Evolutionary conservation across 2,888 invertebrate species (phyloP).

Genomic region (Aleiodes leptofemur): DNA sequence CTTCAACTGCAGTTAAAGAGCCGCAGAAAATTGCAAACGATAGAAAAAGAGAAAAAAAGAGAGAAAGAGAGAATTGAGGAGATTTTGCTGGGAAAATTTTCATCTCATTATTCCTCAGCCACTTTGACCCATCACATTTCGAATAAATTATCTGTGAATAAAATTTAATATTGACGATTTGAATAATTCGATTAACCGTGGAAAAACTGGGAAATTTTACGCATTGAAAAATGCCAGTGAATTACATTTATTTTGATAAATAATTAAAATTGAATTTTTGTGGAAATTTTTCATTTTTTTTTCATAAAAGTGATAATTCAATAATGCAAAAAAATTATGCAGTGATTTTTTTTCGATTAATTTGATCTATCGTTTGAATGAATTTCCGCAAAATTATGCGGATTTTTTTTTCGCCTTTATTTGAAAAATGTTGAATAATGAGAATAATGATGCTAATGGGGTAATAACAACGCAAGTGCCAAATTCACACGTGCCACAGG

Average conservation of each 20-base stretch:
- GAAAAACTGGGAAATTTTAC: constrained; percentile 55
- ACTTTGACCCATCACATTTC: constrained; percentile 40
- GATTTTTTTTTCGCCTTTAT: background rate
- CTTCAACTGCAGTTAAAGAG: background rate
- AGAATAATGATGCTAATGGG: constrained; percentile 48
- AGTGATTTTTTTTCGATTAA: background rate
- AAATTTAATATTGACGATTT: constrained; percentile 47
- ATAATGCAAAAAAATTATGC: no score
- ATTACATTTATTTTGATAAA: constrained; percentile 43
- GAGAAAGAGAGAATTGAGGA: background rate
- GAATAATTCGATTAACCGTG: constrained; percentile 65
- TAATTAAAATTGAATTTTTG: background rate
- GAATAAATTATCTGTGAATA: constrained; percentile 52
- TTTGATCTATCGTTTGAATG: background rate
- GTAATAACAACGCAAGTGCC: constrained; percentile 64
- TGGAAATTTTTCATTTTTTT: no score
- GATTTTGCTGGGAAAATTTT: constrained; percentile 6
- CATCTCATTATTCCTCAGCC: constrained; percentile 24
- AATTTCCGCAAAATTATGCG: background rate
- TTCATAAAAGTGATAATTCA: no score
- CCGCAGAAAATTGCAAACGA: background rate
- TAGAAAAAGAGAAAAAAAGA: no score
- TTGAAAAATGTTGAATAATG: constrained; percentile 64
- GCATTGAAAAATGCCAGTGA: constrained; percentile 43
- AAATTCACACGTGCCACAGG: constrained; percentile 70